Evolutionary conservation across 2,888 invertebrate genomes (phyloP), one percentile per base, ranked within the genome.

Genomic region (Tortrix viridana): DNA sequence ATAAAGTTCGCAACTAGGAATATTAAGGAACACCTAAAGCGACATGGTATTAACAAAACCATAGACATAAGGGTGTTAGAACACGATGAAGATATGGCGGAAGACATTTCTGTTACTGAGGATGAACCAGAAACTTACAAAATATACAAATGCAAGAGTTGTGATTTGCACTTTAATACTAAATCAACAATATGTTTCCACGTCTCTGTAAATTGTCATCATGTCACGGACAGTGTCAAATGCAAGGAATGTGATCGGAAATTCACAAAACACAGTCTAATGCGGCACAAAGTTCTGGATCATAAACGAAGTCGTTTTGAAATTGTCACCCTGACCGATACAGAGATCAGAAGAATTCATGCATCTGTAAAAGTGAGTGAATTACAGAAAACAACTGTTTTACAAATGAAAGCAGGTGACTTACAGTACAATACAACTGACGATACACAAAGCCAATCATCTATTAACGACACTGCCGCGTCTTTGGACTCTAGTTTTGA

Each of bases 361-460:
- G 9, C 12, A 32, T 32, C 32, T 3, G 32, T 3, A 32, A 2
- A 32, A 32, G 32, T 7, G 0, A 32, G 2, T 12, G 12, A 12
- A 32, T 12, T 3, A 3, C 32, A 32, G 32, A 32, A 32, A 32
- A 12, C 32, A 32, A 12, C 32, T 12, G 32, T 32, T 12, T 3
- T 32, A 32, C 9, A 32, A 32, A 32, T 3, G 32, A 12, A 32
- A 9, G 32, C 14, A 41, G n/a, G 1, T n/a, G 12, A n/a, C 38
- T 38, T 41, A 5, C 41, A 41, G 6, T 4, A 16, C 16, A 41
- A 14, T 41, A 1, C 16, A 16, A 20, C 5, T 18, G 50, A 50
- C 3, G 50, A 50, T 1, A 37, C 76, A 65, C 16, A 78, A 75
- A 52, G 78, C 37, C 32, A 65, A 55, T 41, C 60, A 59, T 56